Percentiles rank a stretch among this genome's conserved stretches.
Conservation (phyloP, 2,888 invertebrate species). For the Cryptocephalus moraei region DNA sequence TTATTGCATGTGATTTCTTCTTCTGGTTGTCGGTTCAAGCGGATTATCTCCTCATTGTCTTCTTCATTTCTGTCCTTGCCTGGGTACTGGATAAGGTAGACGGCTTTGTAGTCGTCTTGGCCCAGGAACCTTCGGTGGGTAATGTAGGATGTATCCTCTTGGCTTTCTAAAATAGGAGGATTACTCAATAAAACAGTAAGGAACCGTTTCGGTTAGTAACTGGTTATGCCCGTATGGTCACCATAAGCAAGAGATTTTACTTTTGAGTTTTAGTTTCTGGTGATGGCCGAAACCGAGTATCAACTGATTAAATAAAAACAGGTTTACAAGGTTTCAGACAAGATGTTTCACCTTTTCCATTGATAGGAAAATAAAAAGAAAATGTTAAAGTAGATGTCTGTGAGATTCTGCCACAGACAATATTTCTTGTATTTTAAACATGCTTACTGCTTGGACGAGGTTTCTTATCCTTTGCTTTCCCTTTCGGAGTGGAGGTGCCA, state of each 20-base stretch:
- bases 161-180: slow-evolving; percentile 11
- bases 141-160: slow-evolving; percentile 27
- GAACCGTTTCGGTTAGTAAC: too few relatives aligned
- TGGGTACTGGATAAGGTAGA: slow-evolving; percentile 51
- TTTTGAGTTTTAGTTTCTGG: too few relatives aligned
- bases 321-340: too few relatives aligned
- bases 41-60: slow-evolving; percentile 18
- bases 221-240: too few relatives aligned
- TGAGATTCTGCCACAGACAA: neutral
- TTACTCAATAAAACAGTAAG: too few relatives aligned
- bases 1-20: slow-evolving; percentile 19
- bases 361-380: too few relatives aligned
- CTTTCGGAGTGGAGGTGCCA: slow-evolving; percentile 37
- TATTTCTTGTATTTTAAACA: neutral
- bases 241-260: too few relatives aligned
- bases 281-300: too few relatives aligned
- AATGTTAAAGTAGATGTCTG: too few relatives aligned
- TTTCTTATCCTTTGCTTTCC: slow-evolving; percentile 9
- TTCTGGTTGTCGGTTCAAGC: slow-evolving; percentile 18
- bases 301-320: too few relatives aligned
- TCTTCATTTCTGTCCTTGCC: slow-evolving; percentile 25
- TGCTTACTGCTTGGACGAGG: slow-evolving; percentile 12
- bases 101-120: slow-evolving; percentile 47
- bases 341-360: too few relatives aligned
- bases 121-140: slow-evolving; percentile 42